Base-by-base conservation (phyloP, 2,113 vertebrate species). In the Xiphophorus hellerii region DNA sequence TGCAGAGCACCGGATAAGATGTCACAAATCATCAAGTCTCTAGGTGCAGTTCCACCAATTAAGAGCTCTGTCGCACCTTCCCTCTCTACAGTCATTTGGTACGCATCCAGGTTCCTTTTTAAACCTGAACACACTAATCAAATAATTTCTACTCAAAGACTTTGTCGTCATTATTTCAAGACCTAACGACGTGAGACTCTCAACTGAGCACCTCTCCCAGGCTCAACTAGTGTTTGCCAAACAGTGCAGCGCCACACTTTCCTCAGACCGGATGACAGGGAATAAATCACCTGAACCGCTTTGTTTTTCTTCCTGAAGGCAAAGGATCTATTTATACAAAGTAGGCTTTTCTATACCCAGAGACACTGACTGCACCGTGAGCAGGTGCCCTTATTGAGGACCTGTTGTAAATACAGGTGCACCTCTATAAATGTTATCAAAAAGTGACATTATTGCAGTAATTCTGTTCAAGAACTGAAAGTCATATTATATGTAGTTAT, bases 11-110 rank as follows among this genome's bases (percentile, higher is more conserved):
- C 93, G 95, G 94, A 96, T 96, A 96, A 96, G 95, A 93, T 97
- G 96, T 97, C 96, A 97, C 97, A 98, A 97, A 97, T 97, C 96
- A 98, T 97, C 96, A 95, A 94, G 95, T 96, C 96, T 97, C 97
- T 95, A 95, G 95, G 96, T 96, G 96, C 96, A 96, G 95, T 96
- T 95, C 95, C 93, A 96, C 96, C 96, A 97, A 98, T 98, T 98
- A 98, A 96, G 95, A 96, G 96, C 96, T 96, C 95, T 94, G 95
- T 96, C 94, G 94, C 96, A 97, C 96, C 96, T 97, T 92, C 88
- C 80, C 88, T 90, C 88, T 90, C 95, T 94, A 90, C 95, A 95
- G 95, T 95, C 96, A 95, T 97, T 97, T 97, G 95, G 94, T 96
- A 94, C 91, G 88, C 95, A 96, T 97, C 96, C 96, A 97, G 96